Conservation (phyloP, 2,888 invertebrate species). For the Notocelia uddmanniana region DNA sequence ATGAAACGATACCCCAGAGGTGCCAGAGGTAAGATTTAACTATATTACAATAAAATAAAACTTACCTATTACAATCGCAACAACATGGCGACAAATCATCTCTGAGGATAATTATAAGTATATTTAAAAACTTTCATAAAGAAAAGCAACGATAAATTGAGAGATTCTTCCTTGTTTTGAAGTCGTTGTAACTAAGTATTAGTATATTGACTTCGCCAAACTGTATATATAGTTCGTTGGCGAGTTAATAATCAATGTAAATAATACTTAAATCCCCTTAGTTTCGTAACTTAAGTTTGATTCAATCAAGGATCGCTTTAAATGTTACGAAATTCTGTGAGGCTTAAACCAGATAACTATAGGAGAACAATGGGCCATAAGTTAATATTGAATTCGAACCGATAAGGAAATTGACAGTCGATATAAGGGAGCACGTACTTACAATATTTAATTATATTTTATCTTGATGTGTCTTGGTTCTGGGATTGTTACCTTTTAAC, state of each 20-base stretch:
- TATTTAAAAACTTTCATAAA: no score
- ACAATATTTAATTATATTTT: not conserved
- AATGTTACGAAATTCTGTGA: conserved; percentile 10
- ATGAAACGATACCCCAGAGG: no score
- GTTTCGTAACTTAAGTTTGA: not conserved
- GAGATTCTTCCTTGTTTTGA: no score
- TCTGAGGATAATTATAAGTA: no score
- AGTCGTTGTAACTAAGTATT: no score
- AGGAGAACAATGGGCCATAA: conserved; percentile 36
- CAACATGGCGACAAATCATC: no score
- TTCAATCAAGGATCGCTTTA: conserved; percentile 7
- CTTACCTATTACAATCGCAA: no score
- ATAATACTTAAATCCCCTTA: not conserved
- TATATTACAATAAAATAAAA: no score
- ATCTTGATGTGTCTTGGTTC: not conserved
- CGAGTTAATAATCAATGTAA: not conserved
- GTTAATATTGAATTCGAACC: conserved; percentile 13
- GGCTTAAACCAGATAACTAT: conserved; percentile 20
- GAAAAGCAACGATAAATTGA: no score
- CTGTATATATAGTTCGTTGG: no score
- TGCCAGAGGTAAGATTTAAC: no score
- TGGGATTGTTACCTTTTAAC: not conserved
- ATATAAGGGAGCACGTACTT: not conserved
- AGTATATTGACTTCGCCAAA: no score
- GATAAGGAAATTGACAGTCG: conserved; percentile 7